Evolutionary conservation across 2,113 vertebrate genomes (phyloP), one percentile per base, ranked within the genome.

Genomic region (Platichthys stellatus): DNA sequence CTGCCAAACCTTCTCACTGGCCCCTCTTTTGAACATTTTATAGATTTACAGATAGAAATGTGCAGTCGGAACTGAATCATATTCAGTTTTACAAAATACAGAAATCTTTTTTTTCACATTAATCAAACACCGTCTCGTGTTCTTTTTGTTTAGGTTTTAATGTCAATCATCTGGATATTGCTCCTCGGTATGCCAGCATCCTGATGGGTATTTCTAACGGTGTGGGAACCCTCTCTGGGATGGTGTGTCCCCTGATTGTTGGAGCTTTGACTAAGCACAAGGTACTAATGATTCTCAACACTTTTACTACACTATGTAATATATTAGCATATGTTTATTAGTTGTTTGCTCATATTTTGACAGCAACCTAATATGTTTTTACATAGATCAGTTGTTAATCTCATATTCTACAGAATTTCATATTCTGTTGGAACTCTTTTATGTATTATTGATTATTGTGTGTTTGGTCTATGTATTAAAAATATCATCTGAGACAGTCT

Each of bases 191-290:
- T 0, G 98, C 98, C 87, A 99, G 98, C 84, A 99, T 99, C 83
- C 94, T 99, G 81, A 99, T 99, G 98, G 98, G 98, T 0, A 99
- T 99, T 86, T 99, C 97, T 49, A 99, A 99, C 0, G 98, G 98
- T 0, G 98, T 99, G 65, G 98, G 98, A 20, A 99, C 98, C 0
- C 92, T 99, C 58, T 99, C 97, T 0, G 98, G 97, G 72, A 99
- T 99, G 98, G 96, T 99, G 74, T 99, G 97, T 77, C 97, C 98
- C 0, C 93, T 99, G 59, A 99, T 99, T 12, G 98, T 99, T 5
- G 98, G 98, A 40, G 96, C 97, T 12, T 94, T 99, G 93, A 99
- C 98, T 0, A 98, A 95, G 89, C 93, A 99, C 81, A 99, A 99
- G 96, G 98, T 99, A 95, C 79, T 10, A 2, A 17, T 51, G 5